Base-by-base conservation (phyloP, 2,888 invertebrate genomes). In the Molorchus minor region DNA sequence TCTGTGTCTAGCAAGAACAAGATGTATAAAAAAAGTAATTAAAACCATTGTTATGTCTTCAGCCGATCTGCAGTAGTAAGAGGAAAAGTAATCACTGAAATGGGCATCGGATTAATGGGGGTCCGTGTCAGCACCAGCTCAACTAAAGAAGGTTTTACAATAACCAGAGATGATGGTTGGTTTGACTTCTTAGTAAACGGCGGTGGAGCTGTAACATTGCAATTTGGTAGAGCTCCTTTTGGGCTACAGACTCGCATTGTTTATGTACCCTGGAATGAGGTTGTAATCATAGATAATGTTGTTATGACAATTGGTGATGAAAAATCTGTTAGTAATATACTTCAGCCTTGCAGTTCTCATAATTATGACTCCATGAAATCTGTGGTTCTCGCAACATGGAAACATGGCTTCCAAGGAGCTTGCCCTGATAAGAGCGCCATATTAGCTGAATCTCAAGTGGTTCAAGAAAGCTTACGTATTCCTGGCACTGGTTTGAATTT, bases 101-200 rank as follows among this genome's bases (percentile, higher is more conserved):
- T 96, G 78, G 94, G 95, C 44, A 93, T 93, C 75, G 96, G 98
- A 29, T 83, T 99, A 70, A 93, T 96, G 80, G 98, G 98, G 25
- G 97, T 98, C 5, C 87, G 98, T 67, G 97, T 99, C 2, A 93
- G 94, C 64, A 96, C 98, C 38, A 92, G 92, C 56, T 93, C 93
- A 2, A 92, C 96, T n/a, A 85, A 94, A 44, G 97, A 96, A 84
- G 98, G 98, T 10, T 97, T 96, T 82, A 98, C 98, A 0, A 81
- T 96, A 58, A 95, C 96, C 2, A 84, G 94, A 59, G 93, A 94
- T 68, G 94, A 94, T 73, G 95, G 95, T 46, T 94, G 94, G 94
- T 99, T 99, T 83, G 99, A 99, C 82, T 86, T 99, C 47, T 86
- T 99, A 76, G 98, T 99, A 12, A 99, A 99, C 81, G 99, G 99